These are phyloP conservation scores for Scytalopus superciliaris DNA, from an alignment of 2,113 vertebrate genomes.

Conservation along the genomic window DNA sequence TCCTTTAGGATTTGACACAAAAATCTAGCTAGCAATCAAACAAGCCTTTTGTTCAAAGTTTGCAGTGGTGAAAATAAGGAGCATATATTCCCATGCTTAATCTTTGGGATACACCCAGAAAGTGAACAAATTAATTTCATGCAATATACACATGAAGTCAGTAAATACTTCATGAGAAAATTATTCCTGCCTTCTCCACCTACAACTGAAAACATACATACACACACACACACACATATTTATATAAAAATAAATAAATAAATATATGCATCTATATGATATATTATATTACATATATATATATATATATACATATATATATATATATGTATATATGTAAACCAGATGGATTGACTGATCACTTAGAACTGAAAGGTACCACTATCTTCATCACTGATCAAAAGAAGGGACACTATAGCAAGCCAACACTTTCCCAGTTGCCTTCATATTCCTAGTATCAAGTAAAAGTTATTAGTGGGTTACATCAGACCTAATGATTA, in stretches of 20 bases:
- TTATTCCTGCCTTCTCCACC: background rate
- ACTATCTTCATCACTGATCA: background rate
- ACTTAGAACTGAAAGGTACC: background rate
- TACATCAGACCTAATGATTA: background rate
- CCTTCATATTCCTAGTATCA: background rate
- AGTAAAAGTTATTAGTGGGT: background rate
- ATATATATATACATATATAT: background rate
- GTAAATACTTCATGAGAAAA: background rate
- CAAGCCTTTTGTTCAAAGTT: background rate
- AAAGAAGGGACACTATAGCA: background rate
- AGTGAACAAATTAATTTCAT: background rate
- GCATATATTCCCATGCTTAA: background rate
- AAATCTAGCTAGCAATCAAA: background rate
- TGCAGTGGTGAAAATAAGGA: background rate
- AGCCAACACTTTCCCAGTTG: background rate
- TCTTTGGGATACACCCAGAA: accelerated
- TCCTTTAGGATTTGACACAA: background rate
- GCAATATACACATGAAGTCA: background rate
- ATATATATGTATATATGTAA: too few species aligned
- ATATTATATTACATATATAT: background rate
- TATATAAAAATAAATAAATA: too few species aligned
- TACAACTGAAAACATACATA: background rate
- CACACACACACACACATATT: too few species aligned
- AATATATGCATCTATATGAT: background rate
- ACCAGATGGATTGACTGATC: accelerated